Evolutionary conservation across 2,113 vertebrate genomes (phyloP), one percentile per base, ranked within the genome.

Genomic region (Orientallactaga bullata): DNA sequence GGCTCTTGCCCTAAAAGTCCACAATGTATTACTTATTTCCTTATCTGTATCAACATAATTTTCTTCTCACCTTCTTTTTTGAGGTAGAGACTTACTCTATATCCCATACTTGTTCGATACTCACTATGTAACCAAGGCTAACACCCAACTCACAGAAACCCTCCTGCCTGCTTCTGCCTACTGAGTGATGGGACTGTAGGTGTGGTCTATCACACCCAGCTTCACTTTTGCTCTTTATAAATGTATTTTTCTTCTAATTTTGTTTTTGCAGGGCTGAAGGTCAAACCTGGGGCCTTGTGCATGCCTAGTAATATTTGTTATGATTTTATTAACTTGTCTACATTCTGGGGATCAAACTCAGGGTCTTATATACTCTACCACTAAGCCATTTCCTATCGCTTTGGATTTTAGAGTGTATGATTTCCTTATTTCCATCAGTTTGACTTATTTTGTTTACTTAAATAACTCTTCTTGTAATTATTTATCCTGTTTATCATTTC

Each of bases 361-460:
- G 21, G 30, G 58, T 20, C 42, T 82, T 28, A 26, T 65, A 21
- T 24, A 82, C n/a, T 47, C 42, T 82, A 15, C 82, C 35, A 37
- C 68, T 18, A 13, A 47, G 35, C 18, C 9, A 60, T 21, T 20
- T 16, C 37, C 26, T 26, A 78, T 21, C 35, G 21, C 37, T 5
- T 78, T 60, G 37, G 13, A 74, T 95, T 89, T 93, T 89, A 86
- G 66, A 84, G 39, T 47, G 32, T 37, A 4, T 61, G 13, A 84
- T 55, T 86, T 37, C 65, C 93, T 86, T 84, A 60, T 28, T 96
- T 94, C 61, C n/a, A 28, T 92, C 42, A 63, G 16, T 86, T 91
- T 51, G 79, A 93, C 32, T 73, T 85, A 35, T 35, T 90, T 61
- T 47, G 79, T 35, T 84, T 92, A 71, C 74, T 88, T 65, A 26